Conservation (phyloP, 2,797 vertebrate species). For the Stomatorhinus walkeri region DNA sequence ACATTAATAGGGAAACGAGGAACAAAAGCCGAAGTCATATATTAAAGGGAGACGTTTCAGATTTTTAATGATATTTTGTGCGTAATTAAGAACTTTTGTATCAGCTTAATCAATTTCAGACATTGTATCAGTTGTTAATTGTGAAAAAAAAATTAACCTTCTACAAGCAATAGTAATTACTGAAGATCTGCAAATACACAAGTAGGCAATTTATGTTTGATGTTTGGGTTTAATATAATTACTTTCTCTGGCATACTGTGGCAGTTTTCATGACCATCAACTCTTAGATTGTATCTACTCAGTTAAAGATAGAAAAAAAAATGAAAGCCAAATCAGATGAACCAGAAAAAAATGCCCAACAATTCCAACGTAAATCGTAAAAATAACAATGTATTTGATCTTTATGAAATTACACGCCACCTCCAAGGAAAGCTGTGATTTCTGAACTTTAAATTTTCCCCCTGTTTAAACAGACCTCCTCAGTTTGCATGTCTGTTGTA, state of each 20-base stretch:
- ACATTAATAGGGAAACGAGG: constrained; percentile 45
- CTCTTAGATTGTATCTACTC: constrained; percentile 69
- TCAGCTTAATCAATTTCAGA: constrained; percentile 85
- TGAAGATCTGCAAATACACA: constrained; percentile 83
- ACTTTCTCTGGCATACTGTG: constrained; percentile 54
- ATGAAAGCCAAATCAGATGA: constrained; percentile 24
- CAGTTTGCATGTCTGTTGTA: constrained; percentile 59
- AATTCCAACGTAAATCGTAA: not conserved
- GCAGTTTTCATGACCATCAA: constrained; percentile 68
- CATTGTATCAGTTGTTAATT: constrained; percentile 67
- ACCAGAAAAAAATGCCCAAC: constrained; percentile 29
- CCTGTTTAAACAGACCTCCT: constrained; percentile 34
- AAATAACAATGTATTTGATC: not conserved
- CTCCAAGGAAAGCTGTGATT: not conserved
- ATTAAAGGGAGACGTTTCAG: constrained; percentile 56
- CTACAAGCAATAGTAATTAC: constrained; percentile 88
- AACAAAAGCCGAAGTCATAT: constrained; percentile 36
- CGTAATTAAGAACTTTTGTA: constrained; percentile 77
- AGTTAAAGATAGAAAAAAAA: constrained; percentile 21
- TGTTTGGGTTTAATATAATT: constrained; percentile 67
- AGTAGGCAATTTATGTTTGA: constrained; percentile 92
- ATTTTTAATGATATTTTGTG: constrained; percentile 72
- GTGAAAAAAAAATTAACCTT: constrained; percentile 79
- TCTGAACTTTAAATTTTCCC: not conserved
- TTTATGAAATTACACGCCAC: not conserved